Evolutionary conservation across 2,797 vertebrate species (phyloP), one percentile per base, ranked within the genome.

Genomic region (Syngnathus rostellatus): DNA sequence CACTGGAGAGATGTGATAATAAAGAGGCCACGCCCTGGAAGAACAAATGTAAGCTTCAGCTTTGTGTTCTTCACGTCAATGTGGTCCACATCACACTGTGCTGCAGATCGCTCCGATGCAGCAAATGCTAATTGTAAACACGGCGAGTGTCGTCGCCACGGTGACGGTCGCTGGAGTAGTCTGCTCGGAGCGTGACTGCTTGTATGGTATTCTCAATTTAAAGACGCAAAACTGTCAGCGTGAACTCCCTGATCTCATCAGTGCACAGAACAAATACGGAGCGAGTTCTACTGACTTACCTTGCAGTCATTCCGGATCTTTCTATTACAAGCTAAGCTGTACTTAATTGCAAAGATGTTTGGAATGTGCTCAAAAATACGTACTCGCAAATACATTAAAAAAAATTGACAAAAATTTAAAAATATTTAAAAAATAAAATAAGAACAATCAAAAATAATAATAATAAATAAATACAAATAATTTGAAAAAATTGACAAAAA

Each of bases 91-190:
- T 53, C 68, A 69, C 63, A 62, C 46, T 39, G 12, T 16, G 67
- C 54, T 70, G 72, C 40, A 62, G 23, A 64, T 51, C n/a, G 37
- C 21, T 31, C 14, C 73, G 45, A 46, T 23, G 54, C 68, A 67
- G 67, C 75, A 75, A 71, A 84, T 72, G 77, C 77, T 85, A 81
- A 86, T 82, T 83, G 77, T 72, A 74, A 84, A 72, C 75, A 57
- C 55, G 53, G 72, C 45, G 68, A 68, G 68, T 69, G 78, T 38
- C 75, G 81, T 84, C 81, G 84, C 83, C 77, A 85, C 80, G 63
- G 85, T 63, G 83, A 84, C 53, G 68, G 68, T 45, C 8, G 72
- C 45, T 1, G 67, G 48, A 69, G 74, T 68, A 70, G 66, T 41
- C 72, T 61, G 66, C 68, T 68, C 64, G 19, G 68, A 73, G 70